Evolutionary conservation across 2,797 vertebrate genomes (phyloP).

Genomic region (Liparis tanakae): DNA sequence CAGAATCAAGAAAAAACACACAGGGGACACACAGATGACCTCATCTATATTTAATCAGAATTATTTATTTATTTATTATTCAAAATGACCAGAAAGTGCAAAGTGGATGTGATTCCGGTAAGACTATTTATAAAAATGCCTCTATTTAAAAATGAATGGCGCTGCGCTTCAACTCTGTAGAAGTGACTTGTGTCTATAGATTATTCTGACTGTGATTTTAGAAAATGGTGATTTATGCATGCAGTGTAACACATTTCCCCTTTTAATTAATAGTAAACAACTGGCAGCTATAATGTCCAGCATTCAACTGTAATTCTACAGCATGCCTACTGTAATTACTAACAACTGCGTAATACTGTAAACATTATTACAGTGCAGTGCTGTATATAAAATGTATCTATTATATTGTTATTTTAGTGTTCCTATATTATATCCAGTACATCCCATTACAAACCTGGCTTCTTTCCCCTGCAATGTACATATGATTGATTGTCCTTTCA

Average conservation of each 20-base stretch:
- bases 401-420: no score
- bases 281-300: no score
- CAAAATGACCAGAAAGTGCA: constrained; percentile 16
- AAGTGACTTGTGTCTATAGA: neutral
- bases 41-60: constrained; percentile 43
- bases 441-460: neutral
- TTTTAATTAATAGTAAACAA: no score
- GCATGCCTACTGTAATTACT: no score
- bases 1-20: neutral
- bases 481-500: neutral
- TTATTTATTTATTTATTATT: constrained; percentile 17
- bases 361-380: no score
- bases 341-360: no score
- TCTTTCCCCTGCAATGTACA: neutral
- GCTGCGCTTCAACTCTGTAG: constrained; percentile 9
- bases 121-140: constrained; percentile 43
- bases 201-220: neutral
- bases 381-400: no score
- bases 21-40: constrained; percentile 11
- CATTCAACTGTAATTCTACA: no score
- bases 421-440: no score
- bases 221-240: neutral
- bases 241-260: no score
- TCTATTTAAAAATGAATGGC: constrained; percentile 45
- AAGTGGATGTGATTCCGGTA: constrained; percentile 22